Percentiles rank a stretch among this genome's conserved stretches.
phyloP scores from a whole-genome alignment of 2,113 vertebrate species.

The Orycteropus afer region DNA sequence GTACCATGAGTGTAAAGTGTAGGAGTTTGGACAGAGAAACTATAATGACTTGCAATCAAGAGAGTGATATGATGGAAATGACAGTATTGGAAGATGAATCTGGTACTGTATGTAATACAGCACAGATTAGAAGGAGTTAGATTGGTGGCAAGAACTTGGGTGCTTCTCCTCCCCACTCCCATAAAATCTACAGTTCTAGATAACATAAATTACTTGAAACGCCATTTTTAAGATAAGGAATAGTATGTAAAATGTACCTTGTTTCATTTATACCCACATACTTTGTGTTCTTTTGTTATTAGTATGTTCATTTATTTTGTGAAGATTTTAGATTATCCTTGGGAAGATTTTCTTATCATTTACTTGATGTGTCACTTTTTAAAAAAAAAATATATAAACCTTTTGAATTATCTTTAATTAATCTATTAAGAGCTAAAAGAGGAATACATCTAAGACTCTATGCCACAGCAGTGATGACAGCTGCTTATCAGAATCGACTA shows the following conservation, averaged over 20 bases:
- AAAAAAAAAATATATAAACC: no score
- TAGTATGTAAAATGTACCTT: background rate
- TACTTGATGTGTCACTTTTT: no score
- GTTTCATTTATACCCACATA: background rate
- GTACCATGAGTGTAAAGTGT: background rate
- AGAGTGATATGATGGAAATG: background rate
- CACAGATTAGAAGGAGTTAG: conserved; percentile 6
- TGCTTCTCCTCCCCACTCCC: background rate
- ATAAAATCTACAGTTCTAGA: background rate
- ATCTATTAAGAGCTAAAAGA: background rate
- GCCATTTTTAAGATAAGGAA: background rate
- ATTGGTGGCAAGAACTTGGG: background rate
- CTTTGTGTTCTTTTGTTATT: conserved; percentile 9
- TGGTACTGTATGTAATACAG: background rate
- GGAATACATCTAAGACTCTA: background rate
- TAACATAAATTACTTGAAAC: conserved; percentile 5
- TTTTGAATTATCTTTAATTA: conserved; percentile 46
- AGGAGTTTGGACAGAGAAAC: background rate
- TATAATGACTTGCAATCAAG: background rate
- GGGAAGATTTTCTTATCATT: background rate
- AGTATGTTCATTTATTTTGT: background rate
- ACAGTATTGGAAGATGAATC: background rate
- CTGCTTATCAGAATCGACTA: background rate
- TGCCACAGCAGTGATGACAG: background rate
- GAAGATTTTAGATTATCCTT: conserved; percentile 34